These are phyloP conservation scores for Galaxias olidus DNA, from an alignment of 2,797 vertebrate genomes.

Conservation along the genomic window DNA sequence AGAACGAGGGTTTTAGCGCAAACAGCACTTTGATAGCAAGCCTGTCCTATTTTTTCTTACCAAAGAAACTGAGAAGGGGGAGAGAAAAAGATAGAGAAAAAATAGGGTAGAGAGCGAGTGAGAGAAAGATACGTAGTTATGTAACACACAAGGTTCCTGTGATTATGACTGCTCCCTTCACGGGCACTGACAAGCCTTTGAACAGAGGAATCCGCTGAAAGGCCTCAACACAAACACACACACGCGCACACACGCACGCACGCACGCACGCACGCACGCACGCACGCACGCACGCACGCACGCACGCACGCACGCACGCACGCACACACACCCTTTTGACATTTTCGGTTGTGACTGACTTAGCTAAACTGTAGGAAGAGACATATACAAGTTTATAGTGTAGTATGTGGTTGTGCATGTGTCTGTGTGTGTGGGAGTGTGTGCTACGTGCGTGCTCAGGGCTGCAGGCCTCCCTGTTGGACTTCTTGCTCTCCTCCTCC, in stretches of 20 bases:
- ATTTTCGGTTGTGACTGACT: too few relatives aligned
- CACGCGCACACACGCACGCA: conserved; percentile 11
- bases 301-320: conserved; percentile 15
- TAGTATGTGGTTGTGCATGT: conserved; percentile 1
- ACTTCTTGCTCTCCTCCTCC: conserved; percentile 12
- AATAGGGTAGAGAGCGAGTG: neutral
- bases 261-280: conserved; percentile 1
- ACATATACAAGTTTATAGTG: conserved; percentile 15
- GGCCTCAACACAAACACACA: conserved; percentile 14
- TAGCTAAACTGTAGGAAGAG: conserved; percentile 13
- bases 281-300: conserved; percentile 5
- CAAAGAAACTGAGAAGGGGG: conserved; percentile 19
- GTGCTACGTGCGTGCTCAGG: conserved; percentile 13
- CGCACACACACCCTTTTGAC: conserved; percentile 2
- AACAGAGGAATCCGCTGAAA: conserved; percentile 45
- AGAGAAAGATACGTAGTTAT: conserved; percentile 48
- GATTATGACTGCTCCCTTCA: conserved; percentile 60
- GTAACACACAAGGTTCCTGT: conserved; percentile 52
- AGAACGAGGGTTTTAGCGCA: conserved; percentile 34
- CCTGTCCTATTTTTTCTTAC: conserved; percentile 41
- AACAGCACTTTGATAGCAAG: conserved; percentile 35
- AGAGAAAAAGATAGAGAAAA: neutral
- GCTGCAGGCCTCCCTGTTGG: conserved; percentile 25
- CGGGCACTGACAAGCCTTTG: conserved; percentile 50
- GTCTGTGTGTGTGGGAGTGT: neutral